Evolutionary conservation across 2,113 vertebrate species (phyloP), one percentile per base, ranked within the genome.

Genomic region (Proteles cristata): DNA sequence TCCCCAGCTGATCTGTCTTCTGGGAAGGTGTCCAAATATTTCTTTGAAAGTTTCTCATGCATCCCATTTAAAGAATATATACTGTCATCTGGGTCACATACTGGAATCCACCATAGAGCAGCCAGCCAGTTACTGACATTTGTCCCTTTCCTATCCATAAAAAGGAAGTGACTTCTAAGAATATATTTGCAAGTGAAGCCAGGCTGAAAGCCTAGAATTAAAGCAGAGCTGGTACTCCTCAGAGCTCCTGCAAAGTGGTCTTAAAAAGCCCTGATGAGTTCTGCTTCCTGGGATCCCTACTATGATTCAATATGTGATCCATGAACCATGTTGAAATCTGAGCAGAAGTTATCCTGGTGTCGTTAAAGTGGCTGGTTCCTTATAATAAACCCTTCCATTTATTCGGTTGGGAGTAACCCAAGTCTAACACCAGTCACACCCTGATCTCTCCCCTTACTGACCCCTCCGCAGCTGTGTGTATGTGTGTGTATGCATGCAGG

Each of bases 21-120:
- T 97, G 98, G 97, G 98, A 98, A 97, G 58, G 73, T 77, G 61
- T 97, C 97, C 97, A 98, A 97, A 97, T 85, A 90, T 96, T 98
- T 97, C 96, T 98, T 97, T 97, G 96, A 97, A 96, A 98, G 94
- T 97, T 98, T 96, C 98, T 85, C 94, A 90, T 90, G 96, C 69
- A 77, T 98, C 94, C 81, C 88, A 91, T 96, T 98, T 96, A 95
- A 85, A 98, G 83, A 96, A 90, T 97, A 88, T 65, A n/a, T 55
- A 61, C 35, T 65, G 71, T 95, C 95, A 96, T 98, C 96, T 95
- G 90, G 94, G 93, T 97, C 97, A 96, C 81, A 53, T 86, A 80
- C 73, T 96, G 95, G 73, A 96, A 77, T 84, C 90, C 25, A 93
- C 76, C 88, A 71, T 15, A 43, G 4, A 77, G 88, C 39, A 96